A percentile compares a stretch with the other conserved stretches of the same genome.
Conservation (phyloP, 2,888 invertebrate genomes). For the Thelaira solivaga region DNA sequence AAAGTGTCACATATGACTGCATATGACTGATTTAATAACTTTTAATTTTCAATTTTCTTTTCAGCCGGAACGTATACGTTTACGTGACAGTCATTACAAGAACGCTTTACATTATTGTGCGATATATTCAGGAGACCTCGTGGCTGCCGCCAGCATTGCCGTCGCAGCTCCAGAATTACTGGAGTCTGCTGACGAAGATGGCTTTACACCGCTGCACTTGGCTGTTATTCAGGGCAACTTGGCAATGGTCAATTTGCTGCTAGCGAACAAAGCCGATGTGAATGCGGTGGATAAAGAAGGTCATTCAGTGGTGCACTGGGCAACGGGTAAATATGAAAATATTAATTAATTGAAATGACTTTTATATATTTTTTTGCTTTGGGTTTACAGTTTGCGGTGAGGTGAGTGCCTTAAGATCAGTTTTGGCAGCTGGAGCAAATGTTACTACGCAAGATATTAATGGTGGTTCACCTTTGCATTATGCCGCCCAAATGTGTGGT, state of each 20-base stretch:
- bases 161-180: constrained; percentile 91
- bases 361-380: too few species aligned
- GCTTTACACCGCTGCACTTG: constrained; percentile 95
- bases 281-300: constrained; percentile 94
- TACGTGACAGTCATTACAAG: constrained; percentile 88
- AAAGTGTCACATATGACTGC: too few species aligned
- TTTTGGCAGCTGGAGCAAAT: constrained; percentile 90
- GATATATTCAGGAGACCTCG: constrained; percentile 78
- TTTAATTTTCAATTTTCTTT: constrained; percentile 17
- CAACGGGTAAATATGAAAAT: constrained; percentile 84
- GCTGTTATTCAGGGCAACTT: constrained; percentile 96
- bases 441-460: constrained; percentile 94
- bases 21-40: neutral
- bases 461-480: constrained; percentile 96
- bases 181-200: constrained; percentile 92
- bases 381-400: constrained; percentile 93
- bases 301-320: constrained; percentile 98
- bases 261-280: constrained; percentile 93
- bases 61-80: constrained; percentile 81
- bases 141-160: constrained; percentile 86
- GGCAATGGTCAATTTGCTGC: constrained; percentile 88
- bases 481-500: constrained; percentile 98
- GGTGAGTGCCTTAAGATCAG: constrained; percentile 89
- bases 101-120: constrained; percentile 96
- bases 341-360: neutral